Conservation (phyloP, 2,888 invertebrate genomes). For the Drosophila suboccidentalis region DNA sequence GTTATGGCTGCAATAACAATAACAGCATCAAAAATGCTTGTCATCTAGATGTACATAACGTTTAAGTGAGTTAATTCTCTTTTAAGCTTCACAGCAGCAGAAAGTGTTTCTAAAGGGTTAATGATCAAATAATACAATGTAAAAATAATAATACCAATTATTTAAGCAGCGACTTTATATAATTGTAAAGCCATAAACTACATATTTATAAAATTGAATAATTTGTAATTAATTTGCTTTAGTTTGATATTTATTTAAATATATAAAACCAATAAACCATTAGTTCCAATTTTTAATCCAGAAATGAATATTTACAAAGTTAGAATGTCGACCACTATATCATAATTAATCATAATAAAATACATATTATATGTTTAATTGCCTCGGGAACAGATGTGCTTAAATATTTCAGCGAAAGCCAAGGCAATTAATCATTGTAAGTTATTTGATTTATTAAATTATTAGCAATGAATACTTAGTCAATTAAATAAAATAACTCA, state of each 20-base stretch:
- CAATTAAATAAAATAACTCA: no score
- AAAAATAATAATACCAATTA: not conserved
- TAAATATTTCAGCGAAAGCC: not conserved
- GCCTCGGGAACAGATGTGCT: not conserved
- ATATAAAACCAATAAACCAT: not conserved
- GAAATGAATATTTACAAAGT: not conserved
- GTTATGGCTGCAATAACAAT: conserved; percentile 8
- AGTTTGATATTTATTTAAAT: no score
- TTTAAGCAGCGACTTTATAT: not conserved
- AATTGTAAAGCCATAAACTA: not conserved
- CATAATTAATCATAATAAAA: conserved; percentile 6
- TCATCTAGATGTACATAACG: conserved; percentile 8
- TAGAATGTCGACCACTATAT: not conserved
- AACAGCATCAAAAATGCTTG: conserved; percentile 4
- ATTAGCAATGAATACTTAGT: not conserved
- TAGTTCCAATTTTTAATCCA: not conserved
- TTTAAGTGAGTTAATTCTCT: conserved; percentile 15
- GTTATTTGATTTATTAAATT: not conserved
- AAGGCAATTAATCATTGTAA: not conserved
- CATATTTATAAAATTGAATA: no score
- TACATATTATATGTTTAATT: not conserved
- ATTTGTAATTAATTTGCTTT: no score
- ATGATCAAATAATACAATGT: conserved; percentile 1
- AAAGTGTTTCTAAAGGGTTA: not conserved
- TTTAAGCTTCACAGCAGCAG: conserved; percentile 6